These are phyloP conservation scores for Cydia amplana DNA, from an alignment of 1,140 invertebrate species.

Conservation along the genomic window DNA sequence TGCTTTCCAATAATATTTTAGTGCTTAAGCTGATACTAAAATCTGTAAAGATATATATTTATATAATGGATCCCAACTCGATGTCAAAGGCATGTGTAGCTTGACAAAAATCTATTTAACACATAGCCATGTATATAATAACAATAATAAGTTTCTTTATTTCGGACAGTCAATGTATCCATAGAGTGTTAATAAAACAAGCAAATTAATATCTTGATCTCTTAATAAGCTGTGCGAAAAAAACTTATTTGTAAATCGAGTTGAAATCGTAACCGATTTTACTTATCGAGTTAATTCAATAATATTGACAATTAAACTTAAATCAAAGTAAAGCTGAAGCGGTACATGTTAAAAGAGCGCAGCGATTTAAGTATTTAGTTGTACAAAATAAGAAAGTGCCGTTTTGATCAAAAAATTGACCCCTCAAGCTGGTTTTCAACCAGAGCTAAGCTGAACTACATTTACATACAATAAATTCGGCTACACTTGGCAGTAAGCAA, in stretches of 20 bases:
- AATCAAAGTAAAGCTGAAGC: neutral
- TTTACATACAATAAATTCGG: neutral
- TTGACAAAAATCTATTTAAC: conserved; percentile 6
- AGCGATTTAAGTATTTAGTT: neutral
- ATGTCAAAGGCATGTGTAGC: conserved; percentile 34
- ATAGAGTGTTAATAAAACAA: too few relatives aligned
- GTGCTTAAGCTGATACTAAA: conserved; percentile 7
- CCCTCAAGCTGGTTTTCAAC: neutral
- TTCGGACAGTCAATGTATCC: too few relatives aligned
- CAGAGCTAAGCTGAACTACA: neutral
- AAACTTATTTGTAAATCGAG: neutral
- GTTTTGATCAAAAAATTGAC: neutral
- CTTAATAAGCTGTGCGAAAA: conserved; percentile 7
- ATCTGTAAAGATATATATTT: neutral
- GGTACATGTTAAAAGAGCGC: neutral
- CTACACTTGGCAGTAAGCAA: too few relatives aligned
- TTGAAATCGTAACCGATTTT: too few relatives aligned
- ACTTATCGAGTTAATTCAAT: conserved; percentile 29
- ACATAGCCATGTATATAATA: conserved; percentile 32
- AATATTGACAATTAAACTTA: conserved; percentile 8
- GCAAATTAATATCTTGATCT: neutral
- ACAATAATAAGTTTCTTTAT: too few relatives aligned
- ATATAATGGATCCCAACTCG: neutral
- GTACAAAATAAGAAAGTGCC: neutral
- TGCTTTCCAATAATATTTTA: conserved; percentile 9